Base-by-base conservation (phyloP, 2,797 vertebrate species). In the Sebastes umbrosus region DNA sequence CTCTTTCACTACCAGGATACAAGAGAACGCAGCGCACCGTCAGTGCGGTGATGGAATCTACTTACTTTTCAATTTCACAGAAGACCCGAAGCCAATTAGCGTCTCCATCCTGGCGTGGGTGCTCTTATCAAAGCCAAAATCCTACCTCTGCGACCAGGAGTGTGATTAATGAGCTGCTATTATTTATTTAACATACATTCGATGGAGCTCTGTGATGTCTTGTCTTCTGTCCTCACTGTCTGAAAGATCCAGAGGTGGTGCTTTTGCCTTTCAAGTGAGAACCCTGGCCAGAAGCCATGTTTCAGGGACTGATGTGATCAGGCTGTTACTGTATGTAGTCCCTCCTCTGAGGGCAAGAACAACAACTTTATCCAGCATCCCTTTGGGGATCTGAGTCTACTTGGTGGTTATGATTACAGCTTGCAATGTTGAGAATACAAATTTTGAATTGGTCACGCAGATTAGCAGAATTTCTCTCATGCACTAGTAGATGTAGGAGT, bases 101-200 rank as follows among this genome's bases (percentile, higher is more conserved):
- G 9, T 84, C 67, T 82, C 70, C 39, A 68, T 83, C 79, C 67
- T 77, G 67, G 83, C n/a, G 63, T 82, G 80, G 74, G 70, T 55
- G 73, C 79, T 87, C 60, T 75, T 84, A 89, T 90, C 83, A 87
- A 89, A 88, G 82, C 75, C 57, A 52, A 76, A 75, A 70, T 22
- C 52, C 71, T 20, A 79, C 75, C 78, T 87, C 60, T 20, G 13
- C 9, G 54, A 67, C 72, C 79, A 73, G 9, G n/a, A 82, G 69
- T 83, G 55, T 88, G 87, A 90, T 93, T 91, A 93, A 93, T 89
- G 87, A 94, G 88, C 79, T 64, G 31, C 75, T 60, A 88, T 92
- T 86, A 93, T 88, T 93, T 88, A 92, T 92, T 92, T 82, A 92
- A 85, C 75, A 75, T 60, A 27, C 80, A 80, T 81, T 58, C 80